Conservation (phyloP, 1,140 invertebrate genomes). For the Ostrea edulis region DNA sequence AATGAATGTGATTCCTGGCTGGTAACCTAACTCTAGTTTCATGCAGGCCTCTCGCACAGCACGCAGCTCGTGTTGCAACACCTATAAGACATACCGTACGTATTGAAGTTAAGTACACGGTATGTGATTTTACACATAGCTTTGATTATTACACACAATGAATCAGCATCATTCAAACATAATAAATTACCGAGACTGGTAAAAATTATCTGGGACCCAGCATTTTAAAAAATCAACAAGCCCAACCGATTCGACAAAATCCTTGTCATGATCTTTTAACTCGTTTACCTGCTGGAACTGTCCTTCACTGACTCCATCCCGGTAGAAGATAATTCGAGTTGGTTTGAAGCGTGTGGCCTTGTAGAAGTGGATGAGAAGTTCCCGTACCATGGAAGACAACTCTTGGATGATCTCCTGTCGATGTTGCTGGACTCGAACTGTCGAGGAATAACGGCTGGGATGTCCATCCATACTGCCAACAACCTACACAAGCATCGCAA, state of each 20-base stretch:
- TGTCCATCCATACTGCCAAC: slow-evolving; percentile 99
- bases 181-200: too few species aligned
- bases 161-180: too few species aligned
- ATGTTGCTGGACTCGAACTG: slow-evolving; percentile 98
- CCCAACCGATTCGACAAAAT: too few species aligned
- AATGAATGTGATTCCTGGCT: slow-evolving; percentile 99
- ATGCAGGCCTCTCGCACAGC: slow-evolving; percentile 99
- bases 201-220: too few species aligned
- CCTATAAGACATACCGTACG: slow-evolving; percentile 80
- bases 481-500: slow-evolving; percentile 80
- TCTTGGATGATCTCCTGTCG: slow-evolving; percentile 98
- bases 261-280: too few species aligned
- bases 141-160: too few species aligned
- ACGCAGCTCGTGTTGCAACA: slow-evolving; percentile 97
- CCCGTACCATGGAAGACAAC: slow-evolving; percentile 97
- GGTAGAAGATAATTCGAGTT: slow-evolving; percentile 96
- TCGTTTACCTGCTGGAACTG: slow-evolving; percentile 84
- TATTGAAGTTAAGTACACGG: too few species aligned
- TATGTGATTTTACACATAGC: too few species aligned
- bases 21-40: slow-evolving; percentile 98
- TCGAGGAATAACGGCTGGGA: slow-evolving; percentile 99
- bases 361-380: slow-evolving; percentile 97
- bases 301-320: slow-evolving; percentile 98
- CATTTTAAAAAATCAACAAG: too few species aligned
- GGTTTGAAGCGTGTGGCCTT: slow-evolving; percentile 94